Conservation (phyloP, 1,140 invertebrate genomes). For the Hypothenemus hampei region DNA sequence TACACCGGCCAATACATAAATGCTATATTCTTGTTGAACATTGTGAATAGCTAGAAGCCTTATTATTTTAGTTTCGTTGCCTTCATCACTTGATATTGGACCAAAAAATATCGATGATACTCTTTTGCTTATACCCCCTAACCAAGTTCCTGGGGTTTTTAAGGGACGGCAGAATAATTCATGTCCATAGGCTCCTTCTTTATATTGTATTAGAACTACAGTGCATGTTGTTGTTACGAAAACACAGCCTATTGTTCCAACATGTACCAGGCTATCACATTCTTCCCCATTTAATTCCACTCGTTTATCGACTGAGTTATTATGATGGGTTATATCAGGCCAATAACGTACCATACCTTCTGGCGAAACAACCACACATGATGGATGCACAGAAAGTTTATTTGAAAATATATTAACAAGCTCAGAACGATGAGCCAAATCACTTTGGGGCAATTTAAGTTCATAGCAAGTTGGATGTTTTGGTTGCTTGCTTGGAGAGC, state of each 20-base stretch:
- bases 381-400: slow-evolving; percentile 54
- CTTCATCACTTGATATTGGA: slow-evolving; percentile 62
- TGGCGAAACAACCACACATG: slow-evolving; percentile 88
- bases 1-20: slow-evolving; percentile 63
- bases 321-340: slow-evolving; percentile 84
- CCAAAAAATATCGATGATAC: slow-evolving; percentile 88
- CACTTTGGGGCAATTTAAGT: slow-evolving; percentile 82
- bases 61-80: slow-evolving; percentile 68
- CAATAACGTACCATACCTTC: slow-evolving; percentile 72
- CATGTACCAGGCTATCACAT: slow-evolving; percentile 70
- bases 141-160: slow-evolving; percentile 74
- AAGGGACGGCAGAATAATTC: slow-evolving; percentile 66
- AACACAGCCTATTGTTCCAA: slow-evolving; percentile 70
- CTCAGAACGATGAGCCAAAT: slow-evolving; percentile 86
- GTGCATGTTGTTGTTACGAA: slow-evolving; percentile 89
- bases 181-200: slow-evolving; percentile 56
- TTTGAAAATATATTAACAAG: slow-evolving; percentile 73
- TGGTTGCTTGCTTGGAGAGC: slow-evolving; percentile 41
- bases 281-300: slow-evolving; percentile 80
- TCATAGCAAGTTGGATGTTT: slow-evolving; percentile 61
- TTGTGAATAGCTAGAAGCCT: slow-evolving; percentile 50
- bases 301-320: slow-evolving; percentile 75
- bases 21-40: slow-evolving; percentile 48
- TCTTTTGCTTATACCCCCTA: slow-evolving; percentile 78
- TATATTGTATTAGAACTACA: slow-evolving; percentile 69